These are phyloP conservation scores for Melanotaenia maccullochi DNA, from an alignment of 2,797 vertebrate genomes.

Conservation along the genomic window DNA sequence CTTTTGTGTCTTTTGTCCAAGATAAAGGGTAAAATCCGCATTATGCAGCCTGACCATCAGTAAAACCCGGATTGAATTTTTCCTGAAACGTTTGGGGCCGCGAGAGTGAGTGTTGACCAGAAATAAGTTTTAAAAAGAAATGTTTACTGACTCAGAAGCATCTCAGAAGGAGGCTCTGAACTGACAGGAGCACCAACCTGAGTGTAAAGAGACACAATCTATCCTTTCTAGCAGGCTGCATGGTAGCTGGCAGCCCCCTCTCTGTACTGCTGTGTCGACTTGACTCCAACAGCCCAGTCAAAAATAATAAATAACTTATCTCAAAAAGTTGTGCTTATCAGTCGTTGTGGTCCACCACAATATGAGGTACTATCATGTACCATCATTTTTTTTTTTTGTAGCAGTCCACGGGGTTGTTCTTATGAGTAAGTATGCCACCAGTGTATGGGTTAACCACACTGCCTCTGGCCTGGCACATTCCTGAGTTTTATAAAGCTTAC, in stretches of 20 bases:
- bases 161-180: conserved; percentile 1
- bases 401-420: background rate
- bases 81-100: background rate
- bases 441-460: background rate
- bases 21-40: background rate
- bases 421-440: background rate
- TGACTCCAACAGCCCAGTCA: conserved; percentile 3
- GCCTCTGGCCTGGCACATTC: background rate
- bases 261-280: conserved; percentile 1
- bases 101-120: background rate
- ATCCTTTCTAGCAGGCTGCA: background rate
- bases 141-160: background rate
- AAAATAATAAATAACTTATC: conserved; percentile 12
- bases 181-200: conserved; percentile 7
- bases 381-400: background rate
- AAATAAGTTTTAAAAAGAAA: background rate
- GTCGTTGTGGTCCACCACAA: background rate
- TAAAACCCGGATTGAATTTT: background rate
- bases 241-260: conserved; percentile 6
- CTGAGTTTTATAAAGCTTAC: background rate
- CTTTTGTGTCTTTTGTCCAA: background rate
- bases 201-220: background rate
- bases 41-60: background rate
- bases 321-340: conserved; percentile 6
- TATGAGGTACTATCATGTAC: conserved; percentile 6